Evolutionary conservation across 2,888 invertebrate species (phyloP), one percentile per base, ranked within the genome.

Genomic region (Autographa gamma): DNA sequence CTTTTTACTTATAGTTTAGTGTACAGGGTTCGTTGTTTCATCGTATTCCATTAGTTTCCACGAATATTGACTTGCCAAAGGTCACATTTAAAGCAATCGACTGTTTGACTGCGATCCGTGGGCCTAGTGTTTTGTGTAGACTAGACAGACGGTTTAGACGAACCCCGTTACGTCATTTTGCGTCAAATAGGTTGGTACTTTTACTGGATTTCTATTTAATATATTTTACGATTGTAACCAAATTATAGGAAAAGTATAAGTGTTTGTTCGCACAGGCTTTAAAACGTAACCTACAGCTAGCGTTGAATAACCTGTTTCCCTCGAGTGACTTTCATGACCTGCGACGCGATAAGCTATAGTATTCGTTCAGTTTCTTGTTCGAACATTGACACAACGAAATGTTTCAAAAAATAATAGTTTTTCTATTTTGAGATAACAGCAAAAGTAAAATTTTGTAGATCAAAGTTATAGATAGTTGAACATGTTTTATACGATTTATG

Each of bases 311-410:
- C 77, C 56, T 59, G 72, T 52, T 63, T 43, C 72, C 69, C 72
- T 76, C 69, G 58, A 76, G 34, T 76, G 67, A 77, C 54, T 80
- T 80, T 76, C 69, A 76, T 78, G 77, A 68, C 60, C 80, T 65
- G 52, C 62, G 56, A 56, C 56, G 56, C 76, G 76, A 71, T 77
- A 76, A 76, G 66, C 76, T 63, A 18, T 60, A 38, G 66, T 60
- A 56, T 19, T 64, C n/a, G 16, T 52, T 66, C 58, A 65, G 48
- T 38, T 66, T 64, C 18, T 63, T 62, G 54, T 69, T 66, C 41
- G 32, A 66, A 41, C 43, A 66, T 66, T 66, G 52, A 19, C 52
- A 43, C 32, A 41, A 25, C 11, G 59, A 56, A 14, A 58, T 58
- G 34, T 43, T 63, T n/a, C 8, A 48, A 41, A 41, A 31, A 56